Conservation (phyloP, 2,888 invertebrate genomes). For the Chrysomela aeneicollis region DNA sequence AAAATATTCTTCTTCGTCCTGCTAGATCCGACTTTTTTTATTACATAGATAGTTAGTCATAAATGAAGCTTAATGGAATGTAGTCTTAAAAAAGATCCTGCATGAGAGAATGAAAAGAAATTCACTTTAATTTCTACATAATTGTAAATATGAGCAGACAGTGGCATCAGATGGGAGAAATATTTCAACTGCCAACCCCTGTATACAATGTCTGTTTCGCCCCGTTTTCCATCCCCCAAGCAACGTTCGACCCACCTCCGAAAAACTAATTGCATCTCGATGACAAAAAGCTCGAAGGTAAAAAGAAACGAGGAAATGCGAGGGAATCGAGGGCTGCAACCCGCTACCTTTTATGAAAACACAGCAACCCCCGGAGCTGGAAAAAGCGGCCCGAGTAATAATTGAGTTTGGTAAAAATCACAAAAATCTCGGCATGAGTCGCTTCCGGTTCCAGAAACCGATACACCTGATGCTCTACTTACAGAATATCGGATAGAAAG, state of each 20-base stretch:
- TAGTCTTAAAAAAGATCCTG: no score
- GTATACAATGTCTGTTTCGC: no score
- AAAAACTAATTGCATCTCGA: constrained; percentile 36
- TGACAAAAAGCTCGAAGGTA: constrained; percentile 33
- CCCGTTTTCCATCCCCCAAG: not conserved
- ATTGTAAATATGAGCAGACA: no score
- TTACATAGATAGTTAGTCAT: no score
- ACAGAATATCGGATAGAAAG: no score
- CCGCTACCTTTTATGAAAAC: constrained; percentile 50
- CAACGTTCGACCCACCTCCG: constrained; percentile 15
- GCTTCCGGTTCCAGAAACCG: constrained; percentile 17
- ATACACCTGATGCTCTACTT: constrained; percentile 4
- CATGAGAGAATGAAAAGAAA: no score
- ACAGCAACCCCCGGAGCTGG: constrained; percentile 47
- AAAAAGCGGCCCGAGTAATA: constrained; percentile 52
- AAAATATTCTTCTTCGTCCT: no score
- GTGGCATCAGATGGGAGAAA: no score
- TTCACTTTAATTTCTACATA: no score
- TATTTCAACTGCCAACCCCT: no score
- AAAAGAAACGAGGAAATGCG: constrained; percentile 27
- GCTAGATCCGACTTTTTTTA: no score
- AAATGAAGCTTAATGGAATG: no score
- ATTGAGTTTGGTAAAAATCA: constrained; percentile 58
- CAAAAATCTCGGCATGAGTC: constrained; percentile 52
- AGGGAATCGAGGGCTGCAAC: constrained; percentile 19